These are phyloP conservation scores for Embidobia sp. DNA, from an alignment of 2,888 invertebrate species.

Conservation along the genomic window DNA sequence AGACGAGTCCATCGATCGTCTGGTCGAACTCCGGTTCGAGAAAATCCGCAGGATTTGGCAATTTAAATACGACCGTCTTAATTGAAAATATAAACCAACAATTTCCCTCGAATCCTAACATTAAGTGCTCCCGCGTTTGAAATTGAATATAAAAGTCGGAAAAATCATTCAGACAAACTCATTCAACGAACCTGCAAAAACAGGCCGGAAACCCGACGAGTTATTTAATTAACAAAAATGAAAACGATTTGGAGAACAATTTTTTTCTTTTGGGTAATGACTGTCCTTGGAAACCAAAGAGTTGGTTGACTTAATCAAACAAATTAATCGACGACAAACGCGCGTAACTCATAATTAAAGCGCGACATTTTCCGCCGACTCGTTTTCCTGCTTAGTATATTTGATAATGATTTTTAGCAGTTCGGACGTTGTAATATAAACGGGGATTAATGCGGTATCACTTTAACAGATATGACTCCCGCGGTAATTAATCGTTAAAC, in stretches of 20 bases:
- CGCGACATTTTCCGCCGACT: conserved; percentile 23
- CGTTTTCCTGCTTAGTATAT: conserved; percentile 31
- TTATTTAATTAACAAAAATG: too few relatives aligned
- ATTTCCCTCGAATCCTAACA: too few relatives aligned
- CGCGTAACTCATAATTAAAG: conserved; percentile 19
- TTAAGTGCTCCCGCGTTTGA: too few relatives aligned
- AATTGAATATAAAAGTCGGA: too few relatives aligned
- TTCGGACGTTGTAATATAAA: conserved; percentile 53
- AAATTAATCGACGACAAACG: conserved; percentile 3
- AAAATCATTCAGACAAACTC: too few relatives aligned
- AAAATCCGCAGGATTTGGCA: conserved; percentile 50
- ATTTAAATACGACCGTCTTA: conserved; percentile 47
- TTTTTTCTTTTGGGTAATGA: too few relatives aligned
- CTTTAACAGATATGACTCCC: conserved; percentile 55
- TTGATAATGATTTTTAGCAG: conserved; percentile 50
- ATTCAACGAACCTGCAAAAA: too few relatives aligned
- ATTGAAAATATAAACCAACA: too few relatives aligned
- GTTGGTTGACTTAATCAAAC: too few relatives aligned
- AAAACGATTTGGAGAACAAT: too few relatives aligned
- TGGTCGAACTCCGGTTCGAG: conserved; percentile 30
- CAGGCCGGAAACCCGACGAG: too few relatives aligned
- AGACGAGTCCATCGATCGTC: conserved; percentile 58
- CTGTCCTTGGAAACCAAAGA: too few relatives aligned
- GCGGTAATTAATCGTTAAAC: conserved; percentile 65
- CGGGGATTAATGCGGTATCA: conserved; percentile 57